A percentile compares a stretch with the other conserved stretches of the same genome.
Evolutionary conservation across 2,113 vertebrate genomes (phyloP).

Genomic region (Cavia porcellus): DNA sequence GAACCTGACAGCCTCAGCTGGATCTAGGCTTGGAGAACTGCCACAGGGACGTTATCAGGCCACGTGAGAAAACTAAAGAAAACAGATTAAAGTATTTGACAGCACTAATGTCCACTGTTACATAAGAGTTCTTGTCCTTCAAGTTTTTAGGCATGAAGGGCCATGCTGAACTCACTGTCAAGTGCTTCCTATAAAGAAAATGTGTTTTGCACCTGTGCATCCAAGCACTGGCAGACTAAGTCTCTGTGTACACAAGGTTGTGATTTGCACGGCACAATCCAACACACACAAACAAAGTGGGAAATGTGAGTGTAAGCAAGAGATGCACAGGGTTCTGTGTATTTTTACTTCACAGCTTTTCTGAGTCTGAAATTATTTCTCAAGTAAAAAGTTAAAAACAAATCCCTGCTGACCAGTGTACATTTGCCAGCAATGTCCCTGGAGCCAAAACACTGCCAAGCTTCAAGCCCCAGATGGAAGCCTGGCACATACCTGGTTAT

Average conservation of each 20-base stretch:
- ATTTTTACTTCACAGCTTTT: background rate
- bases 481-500: conserved; percentile 94
- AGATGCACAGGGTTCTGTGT: background rate
- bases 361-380: conserved; percentile 30
- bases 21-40: background rate
- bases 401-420: background rate
- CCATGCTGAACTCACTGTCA: background rate
- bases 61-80: background rate
- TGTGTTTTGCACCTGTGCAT: background rate
- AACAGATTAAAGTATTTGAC: background rate
- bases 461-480: background rate
- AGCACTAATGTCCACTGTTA: background rate
- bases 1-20: background rate
- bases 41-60: background rate
- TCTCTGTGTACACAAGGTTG: background rate
- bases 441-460: background rate
- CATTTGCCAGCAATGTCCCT: background rate
- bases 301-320: background rate
- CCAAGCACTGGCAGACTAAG: background rate
- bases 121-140: background rate
- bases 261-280: background rate
- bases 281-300: background rate
- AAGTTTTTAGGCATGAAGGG: background rate
- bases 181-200: background rate
- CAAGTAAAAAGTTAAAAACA: conserved; percentile 35